Percentiles rank a stretch among this genome's conserved stretches.
These are phyloP conservation scores for Mormyrus lacerda DNA, from an alignment of 2,113 vertebrate genomes.

Conservation along the genomic window DNA sequence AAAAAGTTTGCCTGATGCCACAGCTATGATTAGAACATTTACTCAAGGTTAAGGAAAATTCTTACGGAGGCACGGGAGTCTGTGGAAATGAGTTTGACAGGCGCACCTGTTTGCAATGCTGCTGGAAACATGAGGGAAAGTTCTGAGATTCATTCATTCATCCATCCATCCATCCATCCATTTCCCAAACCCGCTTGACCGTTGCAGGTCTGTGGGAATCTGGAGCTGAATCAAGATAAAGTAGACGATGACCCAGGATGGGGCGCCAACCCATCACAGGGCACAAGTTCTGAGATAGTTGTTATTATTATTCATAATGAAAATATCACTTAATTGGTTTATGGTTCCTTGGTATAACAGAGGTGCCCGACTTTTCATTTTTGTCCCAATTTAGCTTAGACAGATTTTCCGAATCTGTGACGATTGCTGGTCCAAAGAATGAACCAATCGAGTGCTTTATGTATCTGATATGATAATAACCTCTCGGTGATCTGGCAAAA, in stretches of 20 bases:
- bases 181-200: neutral
- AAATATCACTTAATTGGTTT: neutral
- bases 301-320: neutral
- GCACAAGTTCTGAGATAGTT: neutral
- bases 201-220: neutral
- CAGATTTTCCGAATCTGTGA: neutral
- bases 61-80: neutral
- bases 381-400: neutral
- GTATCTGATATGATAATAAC: neutral
- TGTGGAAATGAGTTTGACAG: neutral
- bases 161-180: neutral
- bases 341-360: neutral
- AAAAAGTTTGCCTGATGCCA: neutral
- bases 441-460: neutral
- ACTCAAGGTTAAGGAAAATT: neutral
- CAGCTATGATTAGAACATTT: neutral
- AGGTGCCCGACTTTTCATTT: neutral
- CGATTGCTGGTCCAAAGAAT: neutral
- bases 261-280: neutral
- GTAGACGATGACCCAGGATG: neutral
- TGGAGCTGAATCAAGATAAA: neutral
- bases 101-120: neutral
- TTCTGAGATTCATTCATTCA: neutral
- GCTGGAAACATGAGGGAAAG: neutral
- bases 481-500: neutral